Evolutionary conservation across 2,113 vertebrate genomes (phyloP), one percentile per base, ranked within the genome.

Genomic region (Odobenus rosmarus): DNA sequence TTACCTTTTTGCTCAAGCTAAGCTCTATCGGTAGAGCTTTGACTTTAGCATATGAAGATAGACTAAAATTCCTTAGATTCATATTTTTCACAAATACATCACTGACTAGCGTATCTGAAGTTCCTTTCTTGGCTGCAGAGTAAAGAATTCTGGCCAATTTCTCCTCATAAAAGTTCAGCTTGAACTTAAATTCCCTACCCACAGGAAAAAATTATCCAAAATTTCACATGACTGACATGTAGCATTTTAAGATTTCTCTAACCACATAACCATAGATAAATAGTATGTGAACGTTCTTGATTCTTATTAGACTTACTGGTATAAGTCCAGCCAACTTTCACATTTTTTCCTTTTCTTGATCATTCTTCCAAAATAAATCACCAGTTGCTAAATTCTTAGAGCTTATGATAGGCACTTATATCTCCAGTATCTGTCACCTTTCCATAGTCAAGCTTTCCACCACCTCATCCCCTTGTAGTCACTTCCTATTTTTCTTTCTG

Each of bases 61-160:
- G 26, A 10, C 31, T 33, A 51, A 92, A 67, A 90, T 93, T 90
- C 39, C 26, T 67, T 81, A 80, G 69, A 95, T 86, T 93, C 39
- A 55, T 77, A 55, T 90, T 95, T 96, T 87, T 95, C 51, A 93
- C 28, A 90, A 92, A 92, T 49, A 46, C 1, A 42, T 96, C 36
- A 57, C 46, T 81, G 55, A 93, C 61, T 62, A 93, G 31, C 24
- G 11, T 83, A 86, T 93, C 79, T 92, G 21, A 95, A 87, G 79
- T 85, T 86, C 67, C 26, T 96, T 31, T 97, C 42, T 93, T 97
- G 96, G 82, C 95, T 95, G 49, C 80, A 62, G 26, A 6, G 64
- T 55, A 69, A 81, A 62, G 72, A 91, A 97, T 93, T 97, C 55
- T 46, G 93, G 90, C 90, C 94, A 97, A 16, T 85, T 96, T 96